Evolutionary conservation across 2,888 invertebrate genomes (phyloP), one percentile per base, ranked within the genome.

Genomic region (Geophilus truncorum): DNA sequence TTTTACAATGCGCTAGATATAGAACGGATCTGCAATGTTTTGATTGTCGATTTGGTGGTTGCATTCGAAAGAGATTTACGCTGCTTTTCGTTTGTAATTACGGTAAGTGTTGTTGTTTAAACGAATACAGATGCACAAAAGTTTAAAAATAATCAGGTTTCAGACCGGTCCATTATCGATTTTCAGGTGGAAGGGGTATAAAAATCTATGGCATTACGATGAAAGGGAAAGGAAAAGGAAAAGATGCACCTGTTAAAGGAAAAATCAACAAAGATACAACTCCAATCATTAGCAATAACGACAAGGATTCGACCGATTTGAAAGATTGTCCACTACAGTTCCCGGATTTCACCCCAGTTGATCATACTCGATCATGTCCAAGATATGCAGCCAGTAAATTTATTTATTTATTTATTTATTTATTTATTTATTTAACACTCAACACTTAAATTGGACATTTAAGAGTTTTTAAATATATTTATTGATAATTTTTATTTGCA

Each of bases 351-450:
- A 85, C 85, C 45, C 85, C 86, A n/a, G 85, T 87, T n/a, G 87
- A 88, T 81, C 87, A 87, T 82, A 83, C 83, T 3, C 85, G 85
- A 83, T 83, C 85, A 23, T 88, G 87, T 83, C 93, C 93, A 9
- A 90, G 92, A 57, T 92, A 92, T 84, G 83, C 84, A 32, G 83
- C 84, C 32, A 83, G 85, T 85, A 82, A 83, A 84, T 81, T 32
- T 78, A 40, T 40, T 45, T 36, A 18, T 77, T 21, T 80, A 21
- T 81, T 81, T 32, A 40, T 23, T 9, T 25, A 12, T n/a, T 80
- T 51, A 28, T 2, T 34, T 1, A 12, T 6, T 30, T 6, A 30
- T 76, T 28, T n/a, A n/a, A n/a, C n/a, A n/a, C n/a, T n/a, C n/a
- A n/a, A n/a, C n/a, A n/a, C n/a, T n/a, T n/a, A n/a, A n/a, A 18